These are phyloP conservation scores for Raja brachyura DNA, from an alignment of 2,113 vertebrate genomes.

Conservation along the genomic window DNA sequence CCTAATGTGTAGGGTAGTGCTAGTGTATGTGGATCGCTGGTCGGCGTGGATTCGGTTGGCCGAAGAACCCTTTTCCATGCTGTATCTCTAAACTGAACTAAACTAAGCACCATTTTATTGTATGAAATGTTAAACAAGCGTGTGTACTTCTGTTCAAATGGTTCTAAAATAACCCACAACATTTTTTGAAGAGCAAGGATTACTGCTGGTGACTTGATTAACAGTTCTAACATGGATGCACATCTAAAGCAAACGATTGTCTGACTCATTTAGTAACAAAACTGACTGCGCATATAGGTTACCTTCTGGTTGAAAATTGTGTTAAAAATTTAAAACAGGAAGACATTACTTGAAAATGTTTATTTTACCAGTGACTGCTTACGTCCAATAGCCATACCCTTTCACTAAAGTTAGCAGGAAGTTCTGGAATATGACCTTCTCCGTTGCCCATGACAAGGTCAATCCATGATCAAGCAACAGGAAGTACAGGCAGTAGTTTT, in stretches of 20 bases:
- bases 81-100: too few species aligned
- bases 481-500: background rate
- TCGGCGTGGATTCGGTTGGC: too few species aligned
- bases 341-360: background rate
- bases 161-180: background rate
- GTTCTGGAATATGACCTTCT: background rate
- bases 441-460: background rate
- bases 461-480: background rate
- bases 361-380: background rate
- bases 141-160: background rate
- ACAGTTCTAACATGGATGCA: background rate
- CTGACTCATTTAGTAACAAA: background rate
- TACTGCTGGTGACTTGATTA: background rate
- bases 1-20: too few species aligned
- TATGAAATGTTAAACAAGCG: background rate
- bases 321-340: background rate
- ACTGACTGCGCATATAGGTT: background rate
- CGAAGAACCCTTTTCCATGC: too few species aligned
- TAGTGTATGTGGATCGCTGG: too few species aligned
- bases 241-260: background rate
- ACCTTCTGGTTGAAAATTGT: background rate
- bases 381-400: background rate
- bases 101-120: background rate
- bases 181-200: background rate
- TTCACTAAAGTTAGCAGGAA: background rate